phyloP scores from a whole-genome alignment of 2,797 vertebrate species.

The Crenuchus spilurus region DNA sequence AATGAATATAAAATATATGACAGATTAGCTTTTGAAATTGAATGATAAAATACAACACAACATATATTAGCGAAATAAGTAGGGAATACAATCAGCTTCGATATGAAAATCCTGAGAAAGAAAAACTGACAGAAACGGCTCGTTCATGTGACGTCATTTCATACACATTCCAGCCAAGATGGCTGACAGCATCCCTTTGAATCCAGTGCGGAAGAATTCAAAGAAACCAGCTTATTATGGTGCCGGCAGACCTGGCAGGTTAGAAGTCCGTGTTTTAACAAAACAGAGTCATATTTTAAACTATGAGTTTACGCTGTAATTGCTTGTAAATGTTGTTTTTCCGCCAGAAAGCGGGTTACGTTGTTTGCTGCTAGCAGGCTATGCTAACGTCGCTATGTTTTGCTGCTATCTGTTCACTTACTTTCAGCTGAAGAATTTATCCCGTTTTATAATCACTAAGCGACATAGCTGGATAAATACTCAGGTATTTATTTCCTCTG shows the following conservation, averaged over 20 bases:
- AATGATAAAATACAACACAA: too few species aligned
- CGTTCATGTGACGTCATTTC: constrained; percentile 59
- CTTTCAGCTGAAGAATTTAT: background rate
- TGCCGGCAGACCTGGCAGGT: constrained; percentile 84
- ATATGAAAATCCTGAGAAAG: background rate
- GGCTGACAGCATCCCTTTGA: constrained; percentile 90
- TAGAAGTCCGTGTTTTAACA: background rate
- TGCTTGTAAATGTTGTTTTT: background rate
- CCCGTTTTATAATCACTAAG: too few species aligned
- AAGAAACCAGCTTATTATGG: constrained; percentile 83
- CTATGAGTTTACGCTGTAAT: background rate
- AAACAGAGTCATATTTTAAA: background rate
- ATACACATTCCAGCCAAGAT: constrained; percentile 79
- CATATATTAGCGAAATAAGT: too few species aligned
- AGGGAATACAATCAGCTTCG: too few species aligned
- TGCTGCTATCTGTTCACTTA: background rate
- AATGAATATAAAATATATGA: too few species aligned
- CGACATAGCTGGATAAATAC: background rate
- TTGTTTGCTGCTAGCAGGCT: constrained; percentile 33
- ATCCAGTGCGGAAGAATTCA: constrained; percentile 81
- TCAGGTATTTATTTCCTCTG: background rate
- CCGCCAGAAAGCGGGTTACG: background rate
- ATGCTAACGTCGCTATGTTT: constrained; percentile 10
- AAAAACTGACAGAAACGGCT: background rate
- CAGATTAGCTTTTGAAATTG: too few species aligned